Evolutionary conservation across 2,888 invertebrate species (phyloP).

Genomic region (Choristoneura rosaceana): DNA sequence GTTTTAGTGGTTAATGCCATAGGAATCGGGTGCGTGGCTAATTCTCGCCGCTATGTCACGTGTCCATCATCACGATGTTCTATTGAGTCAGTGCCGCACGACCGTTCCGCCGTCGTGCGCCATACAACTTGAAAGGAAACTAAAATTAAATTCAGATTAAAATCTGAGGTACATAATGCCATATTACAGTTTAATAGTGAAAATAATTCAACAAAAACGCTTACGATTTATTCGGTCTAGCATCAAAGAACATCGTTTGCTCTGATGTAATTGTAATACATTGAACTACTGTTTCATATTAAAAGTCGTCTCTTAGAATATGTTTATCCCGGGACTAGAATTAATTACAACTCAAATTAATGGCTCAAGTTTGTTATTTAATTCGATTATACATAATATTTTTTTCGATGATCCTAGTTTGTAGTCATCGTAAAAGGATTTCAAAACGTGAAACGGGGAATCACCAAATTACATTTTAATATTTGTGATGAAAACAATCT

Average conservation of each 20-base stretch:
- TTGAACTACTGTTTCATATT: not conserved
- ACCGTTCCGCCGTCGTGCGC: slow-evolving; percentile 57
- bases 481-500: too few species aligned
- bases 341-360: too few species aligned
- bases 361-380: too few species aligned
- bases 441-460: too few species aligned
- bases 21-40: slow-evolving; percentile 38
- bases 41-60: slow-evolving; percentile 54
- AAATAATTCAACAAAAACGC: slow-evolving; percentile 32
- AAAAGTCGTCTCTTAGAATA: not conserved
- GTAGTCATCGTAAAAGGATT: too few species aligned
- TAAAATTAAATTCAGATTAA: slow-evolving; percentile 57
- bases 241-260: not conserved
- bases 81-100: slow-evolving; percentile 59
- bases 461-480: too few species aligned
- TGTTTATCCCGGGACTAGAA: too few species aligned
- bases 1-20: slow-evolving; percentile 28
- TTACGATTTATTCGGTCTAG: not conserved
- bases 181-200: slow-evolving; percentile 44
- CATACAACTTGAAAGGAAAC: slow-evolving; percentile 56
- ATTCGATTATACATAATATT: too few species aligned
- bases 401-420: too few species aligned
- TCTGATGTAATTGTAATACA: not conserved
- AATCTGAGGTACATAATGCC: slow-evolving; percentile 52
- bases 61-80: slow-evolving; percentile 62